phyloP scores from a whole-genome alignment of 2,797 vertebrate species.

The Enteromius radiatus region DNA sequence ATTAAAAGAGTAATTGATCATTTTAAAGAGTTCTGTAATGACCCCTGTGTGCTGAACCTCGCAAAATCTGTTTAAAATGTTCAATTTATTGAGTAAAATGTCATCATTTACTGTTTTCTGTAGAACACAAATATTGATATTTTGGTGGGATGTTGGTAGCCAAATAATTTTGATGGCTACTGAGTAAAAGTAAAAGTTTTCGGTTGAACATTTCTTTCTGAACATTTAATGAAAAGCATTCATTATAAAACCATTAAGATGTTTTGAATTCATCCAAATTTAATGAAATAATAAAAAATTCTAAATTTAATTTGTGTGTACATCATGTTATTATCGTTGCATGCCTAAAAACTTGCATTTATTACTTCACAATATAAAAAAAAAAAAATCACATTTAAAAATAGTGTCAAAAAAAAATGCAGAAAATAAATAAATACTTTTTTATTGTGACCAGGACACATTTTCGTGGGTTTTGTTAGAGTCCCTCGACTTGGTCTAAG shows the following conservation, averaged over 20 bases:
- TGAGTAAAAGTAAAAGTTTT: not conserved
- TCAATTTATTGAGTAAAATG: not conserved
- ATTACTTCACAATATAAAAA: not conserved
- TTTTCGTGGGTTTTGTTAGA: conserved; percentile 60
- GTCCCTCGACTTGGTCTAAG: conserved; percentile 84
- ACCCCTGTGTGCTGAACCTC: no score
- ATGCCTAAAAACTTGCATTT: not conserved
- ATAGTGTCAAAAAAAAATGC: not conserved
- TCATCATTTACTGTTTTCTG: not conserved
- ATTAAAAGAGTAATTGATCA: not conserved
- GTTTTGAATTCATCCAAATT: not conserved
- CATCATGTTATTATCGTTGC: no score
- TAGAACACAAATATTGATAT: not conserved
- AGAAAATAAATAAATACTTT: no score
- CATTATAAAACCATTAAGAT: not conserved
- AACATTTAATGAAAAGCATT: no score
- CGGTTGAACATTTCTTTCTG: not conserved
- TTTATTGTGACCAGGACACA: not conserved
- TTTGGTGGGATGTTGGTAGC: not conserved
- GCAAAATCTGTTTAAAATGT: not conserved
- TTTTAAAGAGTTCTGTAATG: not conserved
- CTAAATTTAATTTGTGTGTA: not conserved
- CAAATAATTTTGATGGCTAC: no score
- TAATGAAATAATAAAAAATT: not conserved
- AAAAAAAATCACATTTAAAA: not conserved